Evolutionary conservation across 2,113 vertebrate species (phyloP).

Genomic region (Erinaceus europaeus): DNA sequence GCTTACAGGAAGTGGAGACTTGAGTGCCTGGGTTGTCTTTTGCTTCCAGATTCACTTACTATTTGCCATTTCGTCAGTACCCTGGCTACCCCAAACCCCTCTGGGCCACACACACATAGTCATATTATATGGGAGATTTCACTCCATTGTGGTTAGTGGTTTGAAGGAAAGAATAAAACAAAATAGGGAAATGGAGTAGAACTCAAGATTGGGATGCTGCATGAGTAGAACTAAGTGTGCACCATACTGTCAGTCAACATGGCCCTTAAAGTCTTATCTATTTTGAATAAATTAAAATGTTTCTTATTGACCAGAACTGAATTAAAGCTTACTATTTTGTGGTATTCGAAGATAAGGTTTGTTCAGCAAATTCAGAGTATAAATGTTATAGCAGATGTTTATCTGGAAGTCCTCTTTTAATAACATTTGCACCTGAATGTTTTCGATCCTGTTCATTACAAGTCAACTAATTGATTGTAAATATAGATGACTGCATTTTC

Average conservation of each 20-base stretch:
- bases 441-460: conserved; percentile 35
- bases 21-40: too few species aligned
- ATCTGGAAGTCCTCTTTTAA: background rate
- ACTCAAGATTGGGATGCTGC: background rate
- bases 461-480: conserved; percentile 38
- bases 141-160: background rate
- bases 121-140: too few species aligned
- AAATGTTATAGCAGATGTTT: conserved; percentile 31
- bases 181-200: background rate
- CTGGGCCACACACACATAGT: too few species aligned
- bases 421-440: conserved; percentile 44
- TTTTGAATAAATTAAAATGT: conserved; percentile 1
- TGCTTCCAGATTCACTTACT: too few species aligned
- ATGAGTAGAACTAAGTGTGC: background rate
- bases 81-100: too few species aligned
- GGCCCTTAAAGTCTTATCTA: background rate
- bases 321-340: background rate
- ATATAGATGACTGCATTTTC: conserved; percentile 23
- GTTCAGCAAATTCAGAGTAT: background rate
- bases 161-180: background rate
- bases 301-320: background rate
- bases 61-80: too few species aligned
- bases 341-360: background rate
- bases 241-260: background rate
- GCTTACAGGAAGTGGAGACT: too few species aligned